Evolutionary conservation across 2,113 vertebrate genomes (phyloP).

Genomic region (Nothobranchius kuhntae): DNA sequence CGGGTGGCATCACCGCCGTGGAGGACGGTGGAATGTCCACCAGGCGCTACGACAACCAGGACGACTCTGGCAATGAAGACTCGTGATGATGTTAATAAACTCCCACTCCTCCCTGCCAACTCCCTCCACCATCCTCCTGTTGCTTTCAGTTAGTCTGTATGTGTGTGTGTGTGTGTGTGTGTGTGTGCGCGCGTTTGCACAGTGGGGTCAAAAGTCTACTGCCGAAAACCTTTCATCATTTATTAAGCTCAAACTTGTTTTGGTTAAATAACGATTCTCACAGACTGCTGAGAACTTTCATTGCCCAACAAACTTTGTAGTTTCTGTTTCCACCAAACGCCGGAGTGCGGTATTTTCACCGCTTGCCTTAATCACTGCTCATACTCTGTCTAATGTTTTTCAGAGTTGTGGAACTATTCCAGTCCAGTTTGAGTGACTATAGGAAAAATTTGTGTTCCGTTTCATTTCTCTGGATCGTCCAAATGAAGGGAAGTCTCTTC

Average conservation of each 20-base stretch:
- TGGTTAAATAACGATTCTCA: slow-evolving; percentile 17
- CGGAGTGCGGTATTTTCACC: slow-evolving; percentile 55
- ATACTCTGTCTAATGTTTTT: slow-evolving; percentile 46
- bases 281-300: not conserved
- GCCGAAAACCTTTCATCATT: slow-evolving; percentile 70
- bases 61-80: slow-evolving; percentile 98
- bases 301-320: slow-evolving; percentile 1
- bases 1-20: slow-evolving; percentile 85
- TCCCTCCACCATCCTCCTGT: slow-evolving; percentile 17
- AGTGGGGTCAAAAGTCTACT: slow-evolving; percentile 67
- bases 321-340: slow-evolving; percentile 31
- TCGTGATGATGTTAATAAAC: slow-evolving; percentile 83
- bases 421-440: slow-evolving; percentile 12
- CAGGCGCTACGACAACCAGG: slow-evolving; percentile 93
- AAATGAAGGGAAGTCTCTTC: not conserved
- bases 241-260: slow-evolving; percentile 48
- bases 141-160: slow-evolving; percentile 9
- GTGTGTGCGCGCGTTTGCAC: slow-evolving; percentile 17
- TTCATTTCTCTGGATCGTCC: slow-evolving; percentile 1
- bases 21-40: slow-evolving; percentile 88
- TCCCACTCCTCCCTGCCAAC: slow-evolving; percentile 20
- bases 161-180: slow-evolving; percentile 9
- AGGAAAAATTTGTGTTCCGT: not conserved
- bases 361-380: slow-evolving; percentile 70
- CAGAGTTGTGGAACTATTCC: slow-evolving; percentile 19